A percentile compares a stretch with the other conserved stretches of the same genome.
phyloP scores from a whole-genome alignment of 2,797 vertebrate genomes.

The Galaxias olidus region DNA sequence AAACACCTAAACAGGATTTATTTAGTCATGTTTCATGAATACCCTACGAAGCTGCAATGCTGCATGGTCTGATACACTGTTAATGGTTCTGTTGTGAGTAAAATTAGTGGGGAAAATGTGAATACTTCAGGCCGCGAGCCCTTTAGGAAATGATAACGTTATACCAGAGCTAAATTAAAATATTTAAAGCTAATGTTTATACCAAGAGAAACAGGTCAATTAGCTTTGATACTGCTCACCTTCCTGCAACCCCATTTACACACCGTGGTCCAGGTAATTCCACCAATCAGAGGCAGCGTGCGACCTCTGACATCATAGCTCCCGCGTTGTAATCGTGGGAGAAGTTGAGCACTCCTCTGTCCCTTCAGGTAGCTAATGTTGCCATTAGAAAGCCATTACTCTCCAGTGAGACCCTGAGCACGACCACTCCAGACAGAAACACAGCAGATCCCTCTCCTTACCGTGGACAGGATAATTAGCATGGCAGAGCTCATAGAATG shows the following conservation, averaged over 20 bases:
- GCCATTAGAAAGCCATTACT: slow-evolving; percentile 21
- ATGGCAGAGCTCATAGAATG: slow-evolving; percentile 9
- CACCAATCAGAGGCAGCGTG: slow-evolving; percentile 38
- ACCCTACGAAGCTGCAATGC: background rate
- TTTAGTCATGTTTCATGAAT: slow-evolving; percentile 1
- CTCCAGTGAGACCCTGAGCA: slow-evolving; percentile 7
- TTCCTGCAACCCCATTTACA: background rate
- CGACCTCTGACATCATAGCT: slow-evolving; percentile 54
- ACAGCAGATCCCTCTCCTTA: background rate
- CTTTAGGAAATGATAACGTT: background rate
- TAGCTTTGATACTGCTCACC: too few species aligned
- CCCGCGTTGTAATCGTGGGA: slow-evolving; percentile 21
- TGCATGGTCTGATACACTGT: too few species aligned
- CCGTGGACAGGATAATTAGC: slow-evolving; percentile 9
- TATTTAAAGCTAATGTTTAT: too few species aligned
- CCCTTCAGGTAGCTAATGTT: slow-evolving; percentile 17
- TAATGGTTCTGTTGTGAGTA: slow-evolving; percentile 5
- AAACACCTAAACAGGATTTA: slow-evolving; percentile 6
- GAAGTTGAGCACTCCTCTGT: slow-evolving; percentile 13
- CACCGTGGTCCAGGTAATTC: slow-evolving; percentile 30
- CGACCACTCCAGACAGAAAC: slow-evolving; percentile 8
- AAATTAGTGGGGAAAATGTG: background rate
- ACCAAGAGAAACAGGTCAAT: too few species aligned
- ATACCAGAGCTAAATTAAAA: background rate
- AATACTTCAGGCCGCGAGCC: background rate